Conservation (phyloP, 2,113 vertebrate genomes). For the Sphyrna mokarran region DNA sequence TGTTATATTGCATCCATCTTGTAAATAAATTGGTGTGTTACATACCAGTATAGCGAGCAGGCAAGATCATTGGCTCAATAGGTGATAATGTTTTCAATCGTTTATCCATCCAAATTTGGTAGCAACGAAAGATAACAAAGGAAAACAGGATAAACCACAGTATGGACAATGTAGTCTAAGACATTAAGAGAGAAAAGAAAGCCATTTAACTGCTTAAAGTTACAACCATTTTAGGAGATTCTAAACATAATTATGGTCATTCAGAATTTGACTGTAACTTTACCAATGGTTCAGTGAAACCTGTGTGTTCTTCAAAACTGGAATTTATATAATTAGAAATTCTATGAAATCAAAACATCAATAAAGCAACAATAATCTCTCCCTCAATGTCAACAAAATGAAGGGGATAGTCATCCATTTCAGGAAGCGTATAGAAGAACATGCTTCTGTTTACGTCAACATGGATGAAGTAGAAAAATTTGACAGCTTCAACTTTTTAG, state of each 20-base stretch:
- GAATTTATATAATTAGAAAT: background rate
- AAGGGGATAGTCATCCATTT: no score
- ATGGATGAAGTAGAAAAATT: no score
- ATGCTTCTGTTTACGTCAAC: no score
- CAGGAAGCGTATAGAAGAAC: no score
- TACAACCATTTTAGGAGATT: background rate
- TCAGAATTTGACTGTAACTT: background rate
- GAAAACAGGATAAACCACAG: background rate
- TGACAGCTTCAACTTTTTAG: no score
- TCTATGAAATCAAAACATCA: background rate
- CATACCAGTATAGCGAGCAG: background rate
- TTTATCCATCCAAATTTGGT: background rate
- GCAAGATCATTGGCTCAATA: background rate
- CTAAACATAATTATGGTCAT: background rate
- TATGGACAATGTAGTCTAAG: slow-evolving; percentile 22
- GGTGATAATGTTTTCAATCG: background rate
- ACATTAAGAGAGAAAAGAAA: background rate
- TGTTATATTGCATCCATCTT: no score
- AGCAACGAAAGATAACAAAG: background rate
- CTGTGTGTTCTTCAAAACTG: background rate
- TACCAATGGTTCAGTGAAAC: background rate
- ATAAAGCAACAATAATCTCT: no score
- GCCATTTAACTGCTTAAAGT: background rate
- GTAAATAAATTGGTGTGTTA: background rate
- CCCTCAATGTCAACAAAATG: no score